Conservation (phyloP, 2,888 invertebrate species). For the Ecliptopera silaceata region DNA sequence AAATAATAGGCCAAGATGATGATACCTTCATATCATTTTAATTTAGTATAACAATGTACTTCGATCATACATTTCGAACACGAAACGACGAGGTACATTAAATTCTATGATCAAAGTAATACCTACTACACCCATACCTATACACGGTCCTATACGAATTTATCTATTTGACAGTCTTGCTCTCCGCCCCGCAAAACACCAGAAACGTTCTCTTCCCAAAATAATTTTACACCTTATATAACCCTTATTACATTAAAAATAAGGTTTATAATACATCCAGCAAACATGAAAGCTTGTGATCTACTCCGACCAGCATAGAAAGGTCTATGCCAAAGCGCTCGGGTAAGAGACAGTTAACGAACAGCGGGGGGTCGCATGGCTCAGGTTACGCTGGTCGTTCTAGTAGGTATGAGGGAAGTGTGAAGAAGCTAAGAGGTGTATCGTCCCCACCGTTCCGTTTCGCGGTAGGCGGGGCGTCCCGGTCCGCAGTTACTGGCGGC, state of each 20-base stretch:
- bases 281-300: constrained; percentile 43
- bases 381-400: constrained; percentile 56
- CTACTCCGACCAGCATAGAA: constrained; percentile 42
- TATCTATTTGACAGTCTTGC: constrained; percentile 70
- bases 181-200: constrained; percentile 72
- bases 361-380: constrained; percentile 47
- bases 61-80: too few species aligned
- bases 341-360: constrained; percentile 19
- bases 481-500: constrained; percentile 69
- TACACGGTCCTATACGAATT: constrained; percentile 35
- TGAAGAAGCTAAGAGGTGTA: constrained; percentile 80
- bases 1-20: too few species aligned
- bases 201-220: constrained; percentile 47
- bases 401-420: constrained; percentile 65
- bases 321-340: constrained; percentile 44
- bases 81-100: neutral
- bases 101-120: constrained; percentile 22
- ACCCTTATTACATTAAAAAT: constrained; percentile 31
- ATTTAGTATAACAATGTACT: too few species aligned
- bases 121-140: constrained; percentile 14
- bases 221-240: constrained; percentile 15
- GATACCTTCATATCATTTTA: too few species aligned
- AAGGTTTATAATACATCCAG: constrained; percentile 42
- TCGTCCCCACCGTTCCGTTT: constrained; percentile 68
- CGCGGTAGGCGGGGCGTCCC: constrained; percentile 70